These are phyloP conservation scores for Drosophila atripex DNA, from an alignment of 2,888 invertebrate species.

Conservation along the genomic window DNA sequence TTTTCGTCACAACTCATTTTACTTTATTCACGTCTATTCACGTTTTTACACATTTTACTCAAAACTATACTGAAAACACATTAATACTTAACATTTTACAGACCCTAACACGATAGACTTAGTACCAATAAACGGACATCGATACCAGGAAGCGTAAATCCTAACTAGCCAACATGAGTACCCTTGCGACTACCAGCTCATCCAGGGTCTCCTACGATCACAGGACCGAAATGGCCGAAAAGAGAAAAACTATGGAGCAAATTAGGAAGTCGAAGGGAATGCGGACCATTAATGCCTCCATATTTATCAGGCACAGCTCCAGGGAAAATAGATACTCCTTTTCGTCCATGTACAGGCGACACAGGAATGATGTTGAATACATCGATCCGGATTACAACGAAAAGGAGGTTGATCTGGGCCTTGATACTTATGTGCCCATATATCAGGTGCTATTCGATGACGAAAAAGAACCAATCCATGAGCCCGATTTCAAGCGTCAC, in stretches of 20 bases:
- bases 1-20: neutral
- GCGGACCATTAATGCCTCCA: neutral
- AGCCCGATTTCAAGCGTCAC: constrained; percentile 28
- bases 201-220: neutral
- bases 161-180: neutral
- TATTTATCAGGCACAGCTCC: neutral
- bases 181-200: neutral
- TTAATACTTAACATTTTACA: no score
- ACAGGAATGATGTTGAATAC: neutral
- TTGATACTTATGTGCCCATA: neutral
- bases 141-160: neutral
- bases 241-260: constrained; percentile 9
- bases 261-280: constrained; percentile 23
- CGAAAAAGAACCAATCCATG: neutral
- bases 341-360: neutral
- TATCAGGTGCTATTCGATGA: constrained; percentile 14
- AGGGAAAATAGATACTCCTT: neutral
- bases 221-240: constrained; percentile 11
- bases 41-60: neutral
- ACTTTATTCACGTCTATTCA: neutral
- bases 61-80: neutral
- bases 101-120: neutral
- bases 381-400: neutral
- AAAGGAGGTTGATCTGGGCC: neutral
- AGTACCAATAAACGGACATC: neutral